Percentiles rank a stretch among this genome's conserved stretches.
phyloP scores from a whole-genome alignment of 2,888 invertebrate genomes.

The Pyrochroa serraticornis region DNA sequence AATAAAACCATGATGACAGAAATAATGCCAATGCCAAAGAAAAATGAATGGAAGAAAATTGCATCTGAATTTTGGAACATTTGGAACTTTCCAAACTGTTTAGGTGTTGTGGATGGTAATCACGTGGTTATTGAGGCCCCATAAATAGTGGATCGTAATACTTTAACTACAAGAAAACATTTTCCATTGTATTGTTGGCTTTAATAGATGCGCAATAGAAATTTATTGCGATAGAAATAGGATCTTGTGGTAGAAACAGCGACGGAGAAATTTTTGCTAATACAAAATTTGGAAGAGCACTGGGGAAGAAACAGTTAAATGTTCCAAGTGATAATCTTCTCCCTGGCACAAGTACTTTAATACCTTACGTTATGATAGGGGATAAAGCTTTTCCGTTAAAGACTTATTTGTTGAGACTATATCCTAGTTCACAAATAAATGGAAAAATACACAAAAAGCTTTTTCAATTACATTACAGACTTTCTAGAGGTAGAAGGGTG shows the following conservation, averaged over 20 bases:
- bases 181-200: slow-evolving; percentile 39
- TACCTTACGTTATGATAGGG: slow-evolving; percentile 40
- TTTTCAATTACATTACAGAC: too few relatives aligned
- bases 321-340: slow-evolving; percentile 27
- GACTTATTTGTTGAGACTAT: slow-evolving; percentile 26
- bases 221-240: slow-evolving; percentile 43
- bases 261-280: slow-evolving; percentile 41
- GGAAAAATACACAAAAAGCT: too few relatives aligned
- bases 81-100: slow-evolving; percentile 36
- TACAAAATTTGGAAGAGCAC: slow-evolving; percentile 35
- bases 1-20: too few relatives aligned
- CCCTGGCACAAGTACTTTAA: slow-evolving; percentile 14
- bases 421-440: too few relatives aligned
- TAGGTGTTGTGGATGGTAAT: slow-evolving; percentile 36
- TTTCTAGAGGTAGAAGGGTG: too few relatives aligned
- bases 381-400: slow-evolving; percentile 40
- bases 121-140: slow-evolving; percentile 37
- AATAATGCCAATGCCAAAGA: slow-evolving; percentile 4
- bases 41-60: slow-evolving; percentile 26
- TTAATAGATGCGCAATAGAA: slow-evolving; percentile 42
- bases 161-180: slow-evolving; percentile 37
- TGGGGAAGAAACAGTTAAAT: slow-evolving; percentile 25
- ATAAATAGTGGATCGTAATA: slow-evolving; percentile 34
- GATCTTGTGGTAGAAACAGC: slow-evolving; percentile 42
- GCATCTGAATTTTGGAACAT: slow-evolving; percentile 22